Conservation (phyloP, 2,888 invertebrate species). For the Dryocosmus kuriphilus region DNA sequence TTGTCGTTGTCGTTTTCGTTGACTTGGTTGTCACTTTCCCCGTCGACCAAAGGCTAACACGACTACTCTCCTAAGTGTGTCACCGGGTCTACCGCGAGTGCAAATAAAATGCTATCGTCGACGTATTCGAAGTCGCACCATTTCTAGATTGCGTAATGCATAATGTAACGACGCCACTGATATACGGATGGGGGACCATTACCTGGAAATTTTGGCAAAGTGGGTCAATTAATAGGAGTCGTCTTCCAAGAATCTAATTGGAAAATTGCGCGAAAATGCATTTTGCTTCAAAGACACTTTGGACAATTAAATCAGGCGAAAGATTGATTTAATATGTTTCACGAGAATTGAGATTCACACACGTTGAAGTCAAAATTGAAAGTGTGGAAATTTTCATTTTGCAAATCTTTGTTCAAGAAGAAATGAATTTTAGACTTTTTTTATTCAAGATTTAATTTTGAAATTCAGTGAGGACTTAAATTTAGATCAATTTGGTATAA, state of each 20-base stretch:
- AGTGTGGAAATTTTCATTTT: too few species aligned
- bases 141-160: slow-evolving; percentile 39
- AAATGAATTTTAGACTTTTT: too few species aligned
- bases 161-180: slow-evolving; percentile 33
- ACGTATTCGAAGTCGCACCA: slow-evolving; percentile 45
- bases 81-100: slow-evolving; percentile 66
- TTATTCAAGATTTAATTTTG: too few species aligned
- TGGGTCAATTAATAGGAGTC: slow-evolving; percentile 30
- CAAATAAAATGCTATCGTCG: slow-evolving; percentile 66
- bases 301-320: not conserved
- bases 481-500: too few species aligned
- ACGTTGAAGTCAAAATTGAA: too few species aligned
- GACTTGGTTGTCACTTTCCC: slow-evolving; percentile 68
- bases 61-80: slow-evolving; percentile 65
- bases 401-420: too few species aligned
- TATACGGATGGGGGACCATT: slow-evolving; percentile 8
- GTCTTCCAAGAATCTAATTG: slow-evolving; percentile 6
- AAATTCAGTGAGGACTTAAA: too few species aligned
- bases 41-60: slow-evolving; percentile 52
- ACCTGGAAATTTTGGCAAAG: slow-evolving; percentile 32
- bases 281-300: not conserved
- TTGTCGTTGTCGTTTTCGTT: slow-evolving; percentile 48
- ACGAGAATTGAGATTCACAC: not conserved
- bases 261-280: not conserved
- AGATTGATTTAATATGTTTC: not conserved